Evolutionary conservation across 2,113 vertebrate genomes (phyloP).

Genomic region (Pseudopodoces humilis): DNA sequence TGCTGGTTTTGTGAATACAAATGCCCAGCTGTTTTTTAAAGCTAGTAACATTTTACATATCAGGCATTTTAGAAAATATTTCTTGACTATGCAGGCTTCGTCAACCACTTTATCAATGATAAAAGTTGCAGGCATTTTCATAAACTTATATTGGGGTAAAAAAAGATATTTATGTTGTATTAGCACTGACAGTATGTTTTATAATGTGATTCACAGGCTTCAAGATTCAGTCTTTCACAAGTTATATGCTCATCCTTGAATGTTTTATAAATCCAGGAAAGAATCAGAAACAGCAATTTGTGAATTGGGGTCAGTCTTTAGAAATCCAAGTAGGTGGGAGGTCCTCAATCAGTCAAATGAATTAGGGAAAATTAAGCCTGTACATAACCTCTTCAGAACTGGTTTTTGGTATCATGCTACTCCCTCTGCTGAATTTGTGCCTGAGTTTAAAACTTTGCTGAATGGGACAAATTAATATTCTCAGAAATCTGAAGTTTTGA

Average conservation of each 20-base stretch:
- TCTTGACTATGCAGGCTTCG: not conserved
- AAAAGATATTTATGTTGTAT: constrained; percentile 31
- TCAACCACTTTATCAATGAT: constrained; percentile 38
- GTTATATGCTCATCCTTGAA: constrained; percentile 3
- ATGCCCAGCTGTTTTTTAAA: constrained; percentile 53
- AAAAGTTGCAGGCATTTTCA: constrained; percentile 19
- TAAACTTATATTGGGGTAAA: constrained; percentile 17
- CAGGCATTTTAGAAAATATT: constrained; percentile 19
- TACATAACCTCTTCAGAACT: not conserved
- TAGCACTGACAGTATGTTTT: constrained; percentile 55
- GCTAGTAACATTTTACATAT: constrained; percentile 31
- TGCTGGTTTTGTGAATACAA: constrained; percentile 55
- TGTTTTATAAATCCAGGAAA: constrained; percentile 22
- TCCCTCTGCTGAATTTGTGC: not conserved
- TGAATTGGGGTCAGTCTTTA: not conserved
- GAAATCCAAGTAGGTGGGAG: not conserved
- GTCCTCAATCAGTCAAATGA: not conserved
- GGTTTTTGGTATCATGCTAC: not conserved
- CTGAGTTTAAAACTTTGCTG: not conserved
- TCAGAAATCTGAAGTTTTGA: not conserved
- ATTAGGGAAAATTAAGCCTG: not conserved
- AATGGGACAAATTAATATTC: not conserved
- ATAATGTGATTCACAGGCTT: constrained; percentile 54
- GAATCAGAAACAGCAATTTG: not conserved
- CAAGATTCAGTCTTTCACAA: constrained; percentile 19